phyloP scores from a whole-genome alignment of 2,113 vertebrate genomes.

The Nipponia nippon region DNA sequence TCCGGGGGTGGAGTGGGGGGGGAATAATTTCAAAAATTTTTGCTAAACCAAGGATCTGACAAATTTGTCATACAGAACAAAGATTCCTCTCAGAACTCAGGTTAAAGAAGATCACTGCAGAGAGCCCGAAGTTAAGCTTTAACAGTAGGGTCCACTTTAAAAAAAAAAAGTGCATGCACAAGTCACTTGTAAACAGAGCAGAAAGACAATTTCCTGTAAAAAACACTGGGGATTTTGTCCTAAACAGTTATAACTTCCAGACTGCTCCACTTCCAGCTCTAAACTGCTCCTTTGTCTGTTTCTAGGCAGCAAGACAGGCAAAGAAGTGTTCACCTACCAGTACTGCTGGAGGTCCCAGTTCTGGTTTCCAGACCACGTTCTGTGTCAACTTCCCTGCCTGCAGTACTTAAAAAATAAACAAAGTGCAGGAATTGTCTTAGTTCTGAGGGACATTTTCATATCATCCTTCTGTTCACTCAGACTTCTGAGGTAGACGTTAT shows the following conservation, averaged over 20 bases:
- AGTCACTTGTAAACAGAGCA: background rate
- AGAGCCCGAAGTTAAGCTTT: background rate
- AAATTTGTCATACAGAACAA: background rate
- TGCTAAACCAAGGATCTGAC: background rate
- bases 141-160: background rate
- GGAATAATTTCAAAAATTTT: background rate
- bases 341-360: background rate
- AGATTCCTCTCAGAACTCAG: background rate
- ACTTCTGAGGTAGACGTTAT: background rate
- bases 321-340: background rate
- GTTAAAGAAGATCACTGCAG: background rate
- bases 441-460: background rate
- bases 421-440: background rate
- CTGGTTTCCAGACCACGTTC: background rate
- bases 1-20: background rate
- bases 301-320: background rate
- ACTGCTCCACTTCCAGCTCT: background rate
- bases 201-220: background rate
- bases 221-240: background rate
- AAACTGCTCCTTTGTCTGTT: background rate
- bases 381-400: background rate
- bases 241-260: background rate
- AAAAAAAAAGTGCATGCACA: background rate
- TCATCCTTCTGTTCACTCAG: background rate
- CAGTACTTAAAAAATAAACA: background rate